Evolutionary conservation across 1,140 invertebrate genomes (phyloP), one percentile per base, ranked within the genome.

Genomic region (Achatina immaculata): DNA sequence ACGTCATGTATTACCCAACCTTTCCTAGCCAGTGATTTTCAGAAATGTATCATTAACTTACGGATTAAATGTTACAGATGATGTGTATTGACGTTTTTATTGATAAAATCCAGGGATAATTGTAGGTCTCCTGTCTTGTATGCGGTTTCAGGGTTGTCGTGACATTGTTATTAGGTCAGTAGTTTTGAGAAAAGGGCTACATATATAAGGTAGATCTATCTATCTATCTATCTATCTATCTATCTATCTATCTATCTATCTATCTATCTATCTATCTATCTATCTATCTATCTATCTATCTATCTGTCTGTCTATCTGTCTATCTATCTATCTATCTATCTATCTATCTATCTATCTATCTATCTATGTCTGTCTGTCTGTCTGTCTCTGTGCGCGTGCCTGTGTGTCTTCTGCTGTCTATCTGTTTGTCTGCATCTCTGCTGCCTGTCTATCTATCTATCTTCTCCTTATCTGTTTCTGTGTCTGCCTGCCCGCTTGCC

Each of bases 251-350:
- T 51, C 48, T 51, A 51, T 51, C 48, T 51, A 51, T 51, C 48
- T 51, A 51, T 51, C 48, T 51, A 51, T 51, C 48, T 51, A 51
- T 51, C 48, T 51, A 51, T 51, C 48, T 51, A 51, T 51, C 48
- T 51, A 51, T 51, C 48, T 51, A 51, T 51, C 48, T 51, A 51
- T 51, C 48, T 51, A 51, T 51, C n/a, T n/a, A n/a, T n/a, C n/a
- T n/a, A n/a, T n/a, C n/a, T n/a, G n/a, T n/a, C n/a, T n/a, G n/a
- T n/a, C n/a, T n/a, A n/a, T n/a, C n/a, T n/a, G n/a, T n/a, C n/a
- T n/a, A n/a, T n/a, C n/a, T n/a, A n/a, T n/a, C 48, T 51, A 51
- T 51, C 48, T 51, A 51, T 51, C 48, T 51, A 51, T 51, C n/a
- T 51, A 51, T 51, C 48, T 51, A 51, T 51, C 48, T 51, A 51